phyloP scores from a whole-genome alignment of 2,888 invertebrate genomes.

The Eristalis pertinax region DNA sequence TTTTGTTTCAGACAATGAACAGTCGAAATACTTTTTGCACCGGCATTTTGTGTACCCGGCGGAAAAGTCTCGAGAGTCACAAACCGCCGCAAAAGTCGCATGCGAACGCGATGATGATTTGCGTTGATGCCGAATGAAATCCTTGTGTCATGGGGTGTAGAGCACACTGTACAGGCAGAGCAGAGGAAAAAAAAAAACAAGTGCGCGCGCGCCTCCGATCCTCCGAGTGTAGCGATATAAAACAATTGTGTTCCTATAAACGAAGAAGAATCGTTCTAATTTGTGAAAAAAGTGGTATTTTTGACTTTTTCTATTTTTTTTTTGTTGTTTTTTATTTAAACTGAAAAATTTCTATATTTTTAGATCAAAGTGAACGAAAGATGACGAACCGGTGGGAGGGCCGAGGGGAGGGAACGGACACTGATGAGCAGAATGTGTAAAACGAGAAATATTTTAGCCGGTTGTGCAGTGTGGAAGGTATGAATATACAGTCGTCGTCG shows the following conservation, averaged over 20 bases:
- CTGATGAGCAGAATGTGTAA: too few relatives aligned
- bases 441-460: background rate
- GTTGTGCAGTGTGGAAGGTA: background rate
- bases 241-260: constrained; percentile 52
- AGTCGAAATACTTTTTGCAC: too few relatives aligned
- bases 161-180: too few relatives aligned
- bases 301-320: constrained; percentile 1
- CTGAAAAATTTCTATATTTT: constrained; percentile 15
- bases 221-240: constrained; percentile 14
- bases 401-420: background rate
- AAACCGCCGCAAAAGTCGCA: background rate
- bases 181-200: background rate
- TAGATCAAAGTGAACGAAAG: constrained; percentile 21
- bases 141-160: background rate
- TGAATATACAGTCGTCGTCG: background rate
- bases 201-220: constrained; percentile 11
- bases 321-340: background rate
- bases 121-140: constrained; percentile 26
- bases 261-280: constrained; percentile 23
- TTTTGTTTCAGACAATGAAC: background rate
- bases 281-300: constrained; percentile 29
- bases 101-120: constrained; percentile 16
- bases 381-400: background rate
- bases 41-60: background rate
- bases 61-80: constrained; percentile 19